These are phyloP conservation scores for Platyrinchus mystaceus DNA, from an alignment of 2,797 vertebrate genomes.

Conservation along the genomic window DNA sequence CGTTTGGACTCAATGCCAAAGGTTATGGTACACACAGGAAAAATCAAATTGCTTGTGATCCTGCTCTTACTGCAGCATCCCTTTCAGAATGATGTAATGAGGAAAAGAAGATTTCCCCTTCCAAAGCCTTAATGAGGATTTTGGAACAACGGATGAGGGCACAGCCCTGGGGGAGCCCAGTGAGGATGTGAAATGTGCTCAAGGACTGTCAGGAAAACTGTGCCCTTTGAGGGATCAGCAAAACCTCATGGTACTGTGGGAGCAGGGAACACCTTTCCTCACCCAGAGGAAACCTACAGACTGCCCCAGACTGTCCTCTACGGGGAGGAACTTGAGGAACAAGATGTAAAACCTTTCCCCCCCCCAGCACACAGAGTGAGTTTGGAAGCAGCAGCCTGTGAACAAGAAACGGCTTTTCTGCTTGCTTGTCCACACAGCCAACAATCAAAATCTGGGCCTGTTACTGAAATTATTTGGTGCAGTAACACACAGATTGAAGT, in stretches of 20 bases:
- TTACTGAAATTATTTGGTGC: not conserved
- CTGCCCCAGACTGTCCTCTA: not conserved
- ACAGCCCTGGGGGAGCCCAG: not conserved
- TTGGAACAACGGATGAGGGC: not conserved
- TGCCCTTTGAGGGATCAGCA: not conserved
- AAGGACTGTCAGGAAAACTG: not conserved
- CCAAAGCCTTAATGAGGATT: not conserved
- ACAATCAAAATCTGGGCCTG: not conserved
- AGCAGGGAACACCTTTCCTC: not conserved
- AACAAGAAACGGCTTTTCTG: not conserved
- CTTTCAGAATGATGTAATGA: not conserved
- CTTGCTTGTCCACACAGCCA: not conserved
- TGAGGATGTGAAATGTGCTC: fast-evolving
- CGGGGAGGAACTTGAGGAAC: not conserved
- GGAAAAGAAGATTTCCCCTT: not conserved
- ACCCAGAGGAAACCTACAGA: not conserved
- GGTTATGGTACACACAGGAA: not conserved
- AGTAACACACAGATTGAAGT: not conserved
- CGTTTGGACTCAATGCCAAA: not conserved
- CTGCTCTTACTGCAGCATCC: not conserved
- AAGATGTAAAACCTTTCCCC: not conserved
- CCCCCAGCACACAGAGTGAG: fast-evolving
- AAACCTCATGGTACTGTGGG: not conserved
- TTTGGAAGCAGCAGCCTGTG: not conserved
- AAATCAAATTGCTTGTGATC: slow-evolving; percentile 2